These are phyloP conservation scores for Eurystomus glaucurus DNA, from an alignment of 2,797 vertebrate genomes.

Conservation along the genomic window DNA sequence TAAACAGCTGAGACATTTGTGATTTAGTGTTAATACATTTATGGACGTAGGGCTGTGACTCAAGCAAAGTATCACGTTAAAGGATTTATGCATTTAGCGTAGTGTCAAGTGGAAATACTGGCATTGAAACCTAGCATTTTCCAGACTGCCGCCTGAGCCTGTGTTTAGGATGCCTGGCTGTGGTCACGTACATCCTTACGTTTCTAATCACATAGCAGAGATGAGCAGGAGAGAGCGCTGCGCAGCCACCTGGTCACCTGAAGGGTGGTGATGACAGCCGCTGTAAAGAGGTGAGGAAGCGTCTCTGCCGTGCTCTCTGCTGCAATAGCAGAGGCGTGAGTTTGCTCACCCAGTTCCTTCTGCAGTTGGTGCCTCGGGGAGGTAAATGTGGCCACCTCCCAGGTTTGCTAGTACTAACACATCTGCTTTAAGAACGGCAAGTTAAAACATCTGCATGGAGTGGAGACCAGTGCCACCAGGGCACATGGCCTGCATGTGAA, in stretches of 20 bases:
- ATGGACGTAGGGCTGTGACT: conserved; percentile 71
- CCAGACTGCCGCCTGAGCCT: conserved; percentile 28
- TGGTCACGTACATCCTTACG: not conserved
- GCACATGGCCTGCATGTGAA: conserved; percentile 59
- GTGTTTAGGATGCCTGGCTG: conserved; percentile 22
- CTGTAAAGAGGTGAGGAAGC: not conserved
- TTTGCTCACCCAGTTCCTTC: not conserved
- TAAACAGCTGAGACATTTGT: conserved; percentile 66
- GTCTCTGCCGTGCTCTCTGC: not conserved
- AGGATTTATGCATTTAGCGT: conserved; percentile 59
- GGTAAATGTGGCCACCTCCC: conserved; percentile 41
- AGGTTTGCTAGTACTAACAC: conserved; percentile 50
- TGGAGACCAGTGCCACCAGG: conserved; percentile 54
- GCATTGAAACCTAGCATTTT: conserved; percentile 58
- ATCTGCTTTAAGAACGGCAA: conserved; percentile 71
- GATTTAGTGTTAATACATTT: conserved; percentile 69
- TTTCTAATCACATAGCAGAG: not conserved
- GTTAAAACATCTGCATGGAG: conserved; percentile 57
- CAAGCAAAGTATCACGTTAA: conserved; percentile 69
- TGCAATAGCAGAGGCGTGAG: not conserved
- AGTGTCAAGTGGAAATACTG: conserved; percentile 62
- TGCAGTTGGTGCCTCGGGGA: conserved; percentile 9
- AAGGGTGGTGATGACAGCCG: not conserved
- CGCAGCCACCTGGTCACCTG: not conserved
- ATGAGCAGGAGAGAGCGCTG: not conserved